These are phyloP conservation scores for Cyphomyrus discorhynchus DNA, from an alignment of 2,113 vertebrate species.

Conservation along the genomic window DNA sequence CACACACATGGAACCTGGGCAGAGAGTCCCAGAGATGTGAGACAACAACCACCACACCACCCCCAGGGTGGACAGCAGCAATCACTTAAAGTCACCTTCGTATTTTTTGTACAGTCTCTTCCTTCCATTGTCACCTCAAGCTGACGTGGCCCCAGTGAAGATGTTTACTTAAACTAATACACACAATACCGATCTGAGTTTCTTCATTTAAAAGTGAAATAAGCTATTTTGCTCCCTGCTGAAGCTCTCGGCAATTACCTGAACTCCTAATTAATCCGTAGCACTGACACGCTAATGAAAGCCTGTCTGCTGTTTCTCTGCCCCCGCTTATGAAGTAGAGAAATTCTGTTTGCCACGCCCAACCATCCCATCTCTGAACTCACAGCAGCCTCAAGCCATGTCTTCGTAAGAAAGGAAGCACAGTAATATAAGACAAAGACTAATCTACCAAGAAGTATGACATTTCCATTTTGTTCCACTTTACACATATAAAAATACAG, in stretches of 20 bases:
- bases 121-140: background rate
- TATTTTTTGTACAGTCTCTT: background rate
- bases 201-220: background rate
- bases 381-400: background rate
- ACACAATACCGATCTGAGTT: background rate
- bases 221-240: background rate
- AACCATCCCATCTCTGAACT: background rate
- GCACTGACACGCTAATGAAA: conserved; percentile 9
- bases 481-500: background rate
- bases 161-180: background rate
- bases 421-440: background rate
- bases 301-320: conserved; percentile 16
- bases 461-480: background rate
- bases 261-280: conserved; percentile 18
- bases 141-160: background rate
- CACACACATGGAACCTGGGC: background rate
- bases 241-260: conserved; percentile 10
- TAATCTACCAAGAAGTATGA: background rate
- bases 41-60: background rate
- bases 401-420: background rate
- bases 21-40: background rate
- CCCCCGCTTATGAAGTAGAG: conserved; percentile 2
- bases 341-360: background rate
- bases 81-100: background rate
- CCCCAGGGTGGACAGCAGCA: background rate